Base-by-base conservation (phyloP, 2,113 vertebrate species). In the Datnioides undecimradiatus region DNA sequence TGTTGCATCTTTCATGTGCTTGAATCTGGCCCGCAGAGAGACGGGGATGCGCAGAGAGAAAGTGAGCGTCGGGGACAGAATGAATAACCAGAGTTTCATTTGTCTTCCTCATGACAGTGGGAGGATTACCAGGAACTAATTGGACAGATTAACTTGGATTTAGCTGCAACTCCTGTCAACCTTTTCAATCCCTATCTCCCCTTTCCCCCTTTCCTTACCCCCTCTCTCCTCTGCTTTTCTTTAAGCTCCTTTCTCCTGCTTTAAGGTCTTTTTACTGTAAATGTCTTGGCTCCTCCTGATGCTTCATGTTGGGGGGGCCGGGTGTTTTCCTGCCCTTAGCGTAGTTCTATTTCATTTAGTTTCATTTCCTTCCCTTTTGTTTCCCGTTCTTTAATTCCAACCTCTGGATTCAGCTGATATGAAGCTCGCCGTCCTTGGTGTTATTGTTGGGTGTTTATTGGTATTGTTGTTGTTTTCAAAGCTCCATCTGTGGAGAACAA, bases 391-490 rank as follows among this genome's bases (percentile, higher is more conserved):
- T 92, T 92, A 88, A 93, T 91, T 86, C 88, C 83, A 81, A 88
- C 88, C 88, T 89, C 93, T 93, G 93, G 93, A 91, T 92, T 79
- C 25, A 23, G 88, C 87, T 88, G 93, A 93, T 93, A 93, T 76
- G 91, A 79, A 69, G 90, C 88, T 65, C 25, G 66, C 75, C 33
- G 67, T 92, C 81, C 71, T 90, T 17, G 25, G 43, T 77, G 86
- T 91, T 92, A 87, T 92, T 93, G 90, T 93, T 89, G 75, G 75
- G 63, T 88, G 90, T 91, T 92, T 92, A 89, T 91, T 92, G 88
- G 87, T 90, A 92, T 93, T 93, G 90, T 93, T 92, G 87, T 82
- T 90, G 87, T 90, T 92, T 92, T 91, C 90, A 93, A 92, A 92
- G 93, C 91, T 87, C 87, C 85, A 74, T 90, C 91, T 87, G 90